Base-by-base conservation (phyloP, 2,888 invertebrate species). In the Timema cristinae region DNA sequence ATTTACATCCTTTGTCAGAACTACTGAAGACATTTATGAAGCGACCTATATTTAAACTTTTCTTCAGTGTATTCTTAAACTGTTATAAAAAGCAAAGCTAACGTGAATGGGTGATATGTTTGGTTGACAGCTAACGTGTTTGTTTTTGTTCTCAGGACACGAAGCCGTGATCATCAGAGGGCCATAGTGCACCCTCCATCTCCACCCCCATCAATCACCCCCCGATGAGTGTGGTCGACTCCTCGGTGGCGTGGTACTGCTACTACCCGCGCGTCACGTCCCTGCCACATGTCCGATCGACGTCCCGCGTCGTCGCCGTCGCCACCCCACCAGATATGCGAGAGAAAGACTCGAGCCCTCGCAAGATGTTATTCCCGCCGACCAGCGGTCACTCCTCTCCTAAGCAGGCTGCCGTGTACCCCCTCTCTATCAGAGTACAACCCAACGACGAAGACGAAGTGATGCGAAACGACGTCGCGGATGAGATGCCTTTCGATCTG, bases 271-370 rank as follows among this genome's bases (percentile, higher is more conserved):
- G 80, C 56, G 70, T 73, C 61, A 82, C 84, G 82, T 83, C 84
- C 79, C 80, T 83, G 79, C 81, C 83, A 79, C 81, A 80, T 76
- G 80, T 77, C 81, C 83, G 78, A 78, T 77, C 77, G 78, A 80
- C 82, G 81, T 69, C 52, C 67, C 50, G 67, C 71, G 61, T 67
- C 83, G 32, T 32, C 32, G 32, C 32, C 32, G 32, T 32, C 32
- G 32, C 32, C 32, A 32, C 32, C 32, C 32, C 32, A 32, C 85
- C 88, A 87, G 91, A 87, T 82, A 91, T 91, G 91, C 89, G 94
- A 87, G 94, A 94, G 87, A 94, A 95, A 86, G 93, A 94, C 87
- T 91, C 93, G 83, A 92, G 93, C 82, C 94, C 94, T 82, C 89
- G 93, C 84, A 94, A 94, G 87, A 93, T 93, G 90, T 86, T 90